Base-by-base conservation (phyloP, 2,888 invertebrate genomes). In the Erebia aethiops region DNA sequence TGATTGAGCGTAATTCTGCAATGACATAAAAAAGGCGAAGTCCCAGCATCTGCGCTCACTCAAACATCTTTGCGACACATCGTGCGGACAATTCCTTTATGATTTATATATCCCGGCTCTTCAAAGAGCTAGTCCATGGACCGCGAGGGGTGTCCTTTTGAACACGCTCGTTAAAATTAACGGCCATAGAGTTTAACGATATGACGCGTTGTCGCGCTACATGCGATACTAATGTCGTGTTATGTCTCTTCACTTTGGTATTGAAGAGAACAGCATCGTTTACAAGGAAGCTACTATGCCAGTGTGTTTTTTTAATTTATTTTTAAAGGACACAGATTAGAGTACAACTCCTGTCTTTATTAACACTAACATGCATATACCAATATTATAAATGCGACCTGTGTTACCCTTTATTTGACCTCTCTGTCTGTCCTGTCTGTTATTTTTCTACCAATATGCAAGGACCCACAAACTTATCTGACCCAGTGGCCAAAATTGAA, bases 81-180 rank as follows among this genome's bases (percentile, higher is more conserved):
- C 65, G 41, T 1, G 35, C 7, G 56, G 56, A 64, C 56, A 61
- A 52, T 67, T 52, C 49, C 18, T 18, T 58, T 64, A 64, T 64
- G 64, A 64, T 64, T 64, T 64, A 64, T 64, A 52, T 52, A 35
- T 64, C 64, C 64, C 49, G 51, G 35, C 58, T 58, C 69, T 69
- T 69, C 69, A 69, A 69, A 69, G 69, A 64, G 69, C 26, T 63
- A 18, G 18, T 16, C 57, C 16, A 13, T 18, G 46, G 35, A 14
- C 18, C 41, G 16, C 13, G 58, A 60, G 63, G 66, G 62, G 64
- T 60, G 64, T 51, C 65, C 54, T 67, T 72, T 75, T 67, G 61
- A 70, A 52, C 10, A 63, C 61, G 67, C 62, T 71, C 71, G 73
- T 77, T 71, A 75, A 76, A 74, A 70, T 75, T 73, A 75, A 76